phyloP scores from a whole-genome alignment of 2,113 vertebrate genomes.

The Pyxicephalus adspersus region DNA sequence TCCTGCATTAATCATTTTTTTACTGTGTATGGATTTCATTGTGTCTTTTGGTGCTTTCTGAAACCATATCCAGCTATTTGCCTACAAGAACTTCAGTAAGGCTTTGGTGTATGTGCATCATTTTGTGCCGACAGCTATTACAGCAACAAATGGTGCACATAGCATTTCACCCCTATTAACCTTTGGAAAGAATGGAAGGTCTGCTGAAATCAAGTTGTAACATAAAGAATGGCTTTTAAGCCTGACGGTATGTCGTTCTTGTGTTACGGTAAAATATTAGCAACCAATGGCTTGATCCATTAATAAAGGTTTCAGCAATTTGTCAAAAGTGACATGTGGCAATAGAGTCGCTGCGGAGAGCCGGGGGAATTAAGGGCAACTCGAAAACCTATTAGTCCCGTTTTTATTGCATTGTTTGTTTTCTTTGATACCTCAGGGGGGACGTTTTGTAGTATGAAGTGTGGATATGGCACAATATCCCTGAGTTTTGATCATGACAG shows the following conservation, averaged over 20 bases:
- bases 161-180: constrained; percentile 45
- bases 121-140: constrained; percentile 34
- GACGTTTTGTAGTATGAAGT: too few relatives aligned
- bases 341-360: background rate
- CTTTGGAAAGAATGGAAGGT: constrained; percentile 28
- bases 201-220: constrained; percentile 18
- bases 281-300: background rate
- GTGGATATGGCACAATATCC: too few relatives aligned
- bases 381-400: too few relatives aligned
- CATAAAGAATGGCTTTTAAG: constrained; percentile 24
- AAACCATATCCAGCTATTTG: background rate
- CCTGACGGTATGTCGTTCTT: constrained; percentile 8
- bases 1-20: background rate
- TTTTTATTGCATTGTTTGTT: too few relatives aligned
- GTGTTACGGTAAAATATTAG: constrained; percentile 4
- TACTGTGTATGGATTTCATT: constrained; percentile 5
- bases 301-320: constrained; percentile 21
- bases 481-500: too few relatives aligned
- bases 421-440: too few relatives aligned
- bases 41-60: background rate
- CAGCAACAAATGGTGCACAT: constrained; percentile 15
- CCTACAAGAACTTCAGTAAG: background rate
- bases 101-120: constrained; percentile 13
- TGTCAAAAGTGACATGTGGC: background rate
- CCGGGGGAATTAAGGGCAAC: background rate